A percentile compares a stretch with the other conserved stretches of the same genome.
Conservation (phyloP, 2,113 vertebrate species). For the Centropus bengalensis region DNA sequence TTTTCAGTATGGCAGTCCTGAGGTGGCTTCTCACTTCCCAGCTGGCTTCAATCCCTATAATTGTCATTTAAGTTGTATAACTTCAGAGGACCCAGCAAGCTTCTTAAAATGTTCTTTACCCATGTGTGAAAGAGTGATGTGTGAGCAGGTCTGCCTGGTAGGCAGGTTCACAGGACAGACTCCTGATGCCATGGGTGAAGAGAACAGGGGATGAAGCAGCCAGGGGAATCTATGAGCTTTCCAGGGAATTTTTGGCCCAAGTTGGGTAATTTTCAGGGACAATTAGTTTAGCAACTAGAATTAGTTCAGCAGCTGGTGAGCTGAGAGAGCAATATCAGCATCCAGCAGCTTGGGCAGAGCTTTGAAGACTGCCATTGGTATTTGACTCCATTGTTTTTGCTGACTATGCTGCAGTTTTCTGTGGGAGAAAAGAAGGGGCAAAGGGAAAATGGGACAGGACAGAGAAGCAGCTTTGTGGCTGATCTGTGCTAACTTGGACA, state of each 20-base stretch:
- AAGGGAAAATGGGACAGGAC: neutral
- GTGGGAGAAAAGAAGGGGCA: neutral
- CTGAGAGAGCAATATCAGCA: neutral
- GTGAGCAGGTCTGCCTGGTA: neutral
- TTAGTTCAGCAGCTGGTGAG: neutral
- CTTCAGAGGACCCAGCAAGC: neutral
- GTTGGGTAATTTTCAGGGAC: neutral
- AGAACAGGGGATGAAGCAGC: neutral
- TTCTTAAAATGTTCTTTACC: neutral
- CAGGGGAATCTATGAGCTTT: neutral
- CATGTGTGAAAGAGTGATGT: neutral
- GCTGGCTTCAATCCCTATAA: neutral
- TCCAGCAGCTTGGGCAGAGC: neutral
- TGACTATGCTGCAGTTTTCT: neutral
- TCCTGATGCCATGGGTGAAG: accelerated
- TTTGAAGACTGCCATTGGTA: neutral
- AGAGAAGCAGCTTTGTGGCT: neutral
- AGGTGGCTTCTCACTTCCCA: neutral
- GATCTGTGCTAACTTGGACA: neutral
- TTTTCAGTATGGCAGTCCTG: neutral
- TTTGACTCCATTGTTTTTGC: neutral
- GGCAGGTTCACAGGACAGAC: neutral
- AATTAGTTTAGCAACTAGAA: neutral
- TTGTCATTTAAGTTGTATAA: neutral
- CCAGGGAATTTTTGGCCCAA: neutral